Percentiles rank a stretch among this genome's conserved stretches.
Conservation (phyloP, 2,888 invertebrate species). For the Augiades crinisus region DNA sequence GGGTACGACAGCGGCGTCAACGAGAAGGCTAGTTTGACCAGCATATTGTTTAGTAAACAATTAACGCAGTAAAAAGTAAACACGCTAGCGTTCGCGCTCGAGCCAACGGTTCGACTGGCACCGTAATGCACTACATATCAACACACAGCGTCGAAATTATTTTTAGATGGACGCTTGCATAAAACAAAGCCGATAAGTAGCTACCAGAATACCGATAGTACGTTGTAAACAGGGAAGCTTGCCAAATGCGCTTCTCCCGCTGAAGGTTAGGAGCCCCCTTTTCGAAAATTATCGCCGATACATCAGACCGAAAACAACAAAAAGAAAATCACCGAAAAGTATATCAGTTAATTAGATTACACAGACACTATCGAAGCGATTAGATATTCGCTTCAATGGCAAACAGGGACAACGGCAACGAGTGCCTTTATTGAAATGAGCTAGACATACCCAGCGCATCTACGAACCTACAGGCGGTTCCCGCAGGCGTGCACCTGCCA, state of each 20-base stretch:
- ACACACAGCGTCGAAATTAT: constrained; percentile 40
- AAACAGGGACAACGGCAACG: too few species aligned
- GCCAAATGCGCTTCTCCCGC: constrained; percentile 42
- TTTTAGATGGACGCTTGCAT: constrained; percentile 45
- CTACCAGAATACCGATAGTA: constrained; percentile 30
- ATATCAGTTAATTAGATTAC: too few species aligned
- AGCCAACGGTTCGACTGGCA: constrained; percentile 43
- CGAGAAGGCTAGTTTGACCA: constrained; percentile 61
- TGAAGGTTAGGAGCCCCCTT: constrained; percentile 31
- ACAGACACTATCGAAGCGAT: background rate
- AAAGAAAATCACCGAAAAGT: too few species aligned
- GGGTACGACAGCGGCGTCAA: constrained; percentile 48
- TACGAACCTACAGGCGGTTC: background rate
- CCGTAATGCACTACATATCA: constrained; percentile 30
- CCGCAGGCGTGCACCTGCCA: constrained; percentile 27
- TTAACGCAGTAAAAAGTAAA: constrained; percentile 16
- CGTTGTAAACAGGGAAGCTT: constrained; percentile 39
- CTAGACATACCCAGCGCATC: constrained; percentile 3
- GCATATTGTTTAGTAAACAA: constrained; percentile 44
- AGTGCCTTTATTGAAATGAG: constrained; percentile 7
- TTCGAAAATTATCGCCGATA: constrained; percentile 1
- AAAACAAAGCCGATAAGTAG: constrained; percentile 35
- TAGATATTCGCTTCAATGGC: background rate
- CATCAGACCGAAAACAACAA: too few species aligned
- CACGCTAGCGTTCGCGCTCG: constrained; percentile 45